Base-by-base conservation (phyloP, 37 sponge, comb jelly and placozoan genomes). In the Cladorhizidae sp. region DNA sequence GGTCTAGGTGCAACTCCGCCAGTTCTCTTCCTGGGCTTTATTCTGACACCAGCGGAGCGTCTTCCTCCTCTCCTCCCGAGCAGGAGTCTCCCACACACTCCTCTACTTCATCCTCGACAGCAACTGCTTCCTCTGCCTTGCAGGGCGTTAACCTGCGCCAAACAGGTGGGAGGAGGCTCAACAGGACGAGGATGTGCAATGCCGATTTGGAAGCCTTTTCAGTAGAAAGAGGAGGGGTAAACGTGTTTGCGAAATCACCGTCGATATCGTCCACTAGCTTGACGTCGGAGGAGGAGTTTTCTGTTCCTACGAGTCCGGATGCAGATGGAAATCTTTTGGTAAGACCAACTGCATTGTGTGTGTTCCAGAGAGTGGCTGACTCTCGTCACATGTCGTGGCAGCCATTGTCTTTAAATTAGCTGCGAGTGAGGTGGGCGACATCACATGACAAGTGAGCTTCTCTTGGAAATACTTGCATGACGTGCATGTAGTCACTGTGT, bases 111-210 rank as follows among this genome's bases (percentile, higher is more conserved):
- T 50, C 67, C 23, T 9, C 17, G 1, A 45, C 56, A 29, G 56
- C 77, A 8, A 45, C 77, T n/a, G 12, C 61, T 6, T 59, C 56
- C 39, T 12, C 57, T 17, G 57, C 74, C n/a, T 17, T 32, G 31
- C 59, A 69, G 7, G 82, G 82, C 38, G 88, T 87, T 18, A 87
- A 76, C 70, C 49, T 88, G 12, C 40, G 88, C 7, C 83, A 49
- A 31, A 76, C 77, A 28, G 45, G 70, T 15, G 41, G 70, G 2
- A 70, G 36, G 45, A 23, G 61, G n/a, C 5, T 12, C 0, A 61
- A 29, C 29, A 57, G 80, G 22, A 78, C 41, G 0, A 61, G 83
- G 26, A 73, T 73, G 83, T 73, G 83, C 26, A 82, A 82, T 61
- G 83, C 83, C 22, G 83, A 82, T 1, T 42, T 82, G 51, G 83